A percentile compares a stretch with the other conserved stretches of the same genome.
phyloP scores from a whole-genome alignment of 2,888 invertebrate species.

The Diarsia brunnea region DNA sequence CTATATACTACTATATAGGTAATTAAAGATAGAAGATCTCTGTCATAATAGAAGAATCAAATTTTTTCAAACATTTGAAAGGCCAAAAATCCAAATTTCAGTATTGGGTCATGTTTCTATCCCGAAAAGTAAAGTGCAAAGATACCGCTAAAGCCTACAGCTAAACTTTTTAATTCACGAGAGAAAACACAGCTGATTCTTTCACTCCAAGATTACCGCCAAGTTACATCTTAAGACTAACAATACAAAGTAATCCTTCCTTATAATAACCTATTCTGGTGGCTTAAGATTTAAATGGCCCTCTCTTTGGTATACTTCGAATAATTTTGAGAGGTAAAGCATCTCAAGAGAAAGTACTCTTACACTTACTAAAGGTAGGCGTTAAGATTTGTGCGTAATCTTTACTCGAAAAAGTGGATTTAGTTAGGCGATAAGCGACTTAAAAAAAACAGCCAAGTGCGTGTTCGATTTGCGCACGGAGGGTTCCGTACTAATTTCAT shows the following conservation, averaged over 20 bases:
- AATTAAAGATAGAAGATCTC: too few species aligned
- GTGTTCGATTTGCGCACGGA: too few species aligned
- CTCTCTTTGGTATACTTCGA: constrained; percentile 50
- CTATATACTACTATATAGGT: background rate
- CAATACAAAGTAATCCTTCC: constrained; percentile 49
- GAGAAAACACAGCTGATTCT: background rate
- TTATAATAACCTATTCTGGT: constrained; percentile 39
- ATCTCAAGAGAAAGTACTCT: constrained; percentile 40
- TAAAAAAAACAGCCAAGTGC: too few species aligned
- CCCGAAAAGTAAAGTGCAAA: constrained; percentile 3
- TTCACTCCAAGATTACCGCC: constrained; percentile 31
- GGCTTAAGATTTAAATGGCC: constrained; percentile 50
- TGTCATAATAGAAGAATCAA: background rate
- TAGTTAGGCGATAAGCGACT: background rate
- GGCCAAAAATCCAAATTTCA: background rate
- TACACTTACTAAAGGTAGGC: constrained; percentile 48
- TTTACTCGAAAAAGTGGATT: constrained; percentile 51
- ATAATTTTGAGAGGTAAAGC: constrained; percentile 54
- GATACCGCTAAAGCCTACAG: background rate
- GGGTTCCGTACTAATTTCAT: too few species aligned
- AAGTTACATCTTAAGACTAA: constrained; percentile 12
- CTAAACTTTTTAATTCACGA: constrained; percentile 20
- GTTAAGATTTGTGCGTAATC: constrained; percentile 59
- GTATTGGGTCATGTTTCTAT: background rate
- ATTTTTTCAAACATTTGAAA: background rate